These are phyloP conservation scores for Pseudomugil tenellus DNA, from an alignment of 2,797 vertebrate species.

Conservation along the genomic window DNA sequence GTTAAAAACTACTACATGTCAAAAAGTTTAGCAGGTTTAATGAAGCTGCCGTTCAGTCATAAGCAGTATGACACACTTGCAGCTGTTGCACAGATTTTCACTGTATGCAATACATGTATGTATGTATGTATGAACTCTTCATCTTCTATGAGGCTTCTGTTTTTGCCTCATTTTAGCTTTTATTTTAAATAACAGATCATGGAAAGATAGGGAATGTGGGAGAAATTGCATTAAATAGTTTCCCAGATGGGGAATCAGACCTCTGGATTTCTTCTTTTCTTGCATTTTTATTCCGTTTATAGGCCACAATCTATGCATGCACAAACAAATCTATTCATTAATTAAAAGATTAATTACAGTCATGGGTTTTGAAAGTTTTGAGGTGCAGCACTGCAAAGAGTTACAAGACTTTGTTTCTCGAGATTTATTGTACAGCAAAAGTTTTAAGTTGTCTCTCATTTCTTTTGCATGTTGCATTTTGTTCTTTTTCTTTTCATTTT, in stretches of 20 bases:
- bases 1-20: neutral
- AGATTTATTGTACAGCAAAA: neutral
- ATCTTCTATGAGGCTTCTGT: neutral
- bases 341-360: neutral
- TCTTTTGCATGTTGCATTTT: neutral
- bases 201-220: neutral
- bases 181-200: neutral
- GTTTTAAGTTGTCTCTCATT: neutral
- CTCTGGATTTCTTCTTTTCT: neutral
- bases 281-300: neutral
- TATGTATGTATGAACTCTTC: neutral
- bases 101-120: too few relatives aligned
- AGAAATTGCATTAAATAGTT: neutral
- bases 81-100: constrained; percentile 1
- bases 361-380: neutral
- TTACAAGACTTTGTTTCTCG: neutral
- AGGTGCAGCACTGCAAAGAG: neutral
- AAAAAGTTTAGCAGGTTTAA: neutral
- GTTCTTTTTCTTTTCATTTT: neutral
- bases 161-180: neutral
- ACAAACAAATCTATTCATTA: neutral
- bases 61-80: neutral
- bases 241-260: neutral
- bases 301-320: neutral
- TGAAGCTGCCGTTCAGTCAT: neutral